phyloP scores from a whole-genome alignment of 1,140 invertebrate species.

The Apolygus lucorum region DNA sequence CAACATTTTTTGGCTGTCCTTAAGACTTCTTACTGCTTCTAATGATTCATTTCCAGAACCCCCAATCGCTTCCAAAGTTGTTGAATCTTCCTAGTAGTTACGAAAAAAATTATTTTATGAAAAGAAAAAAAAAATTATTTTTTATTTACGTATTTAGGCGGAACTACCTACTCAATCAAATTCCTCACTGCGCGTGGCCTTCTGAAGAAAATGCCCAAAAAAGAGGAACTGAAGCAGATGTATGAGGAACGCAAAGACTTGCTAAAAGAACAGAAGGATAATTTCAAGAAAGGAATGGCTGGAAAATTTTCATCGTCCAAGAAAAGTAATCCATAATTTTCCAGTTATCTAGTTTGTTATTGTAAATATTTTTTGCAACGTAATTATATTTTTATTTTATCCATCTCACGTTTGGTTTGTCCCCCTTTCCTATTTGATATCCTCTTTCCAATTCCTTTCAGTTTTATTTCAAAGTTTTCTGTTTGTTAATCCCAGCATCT shows the following conservation, averaged over 20 bases:
- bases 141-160: conserved; percentile 42
- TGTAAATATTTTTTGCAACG: not conserved
- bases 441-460: not conserved
- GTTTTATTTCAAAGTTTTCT: not conserved
- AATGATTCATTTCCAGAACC: too few relatives aligned
- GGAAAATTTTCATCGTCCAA: conserved; percentile 10
- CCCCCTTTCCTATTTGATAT: not conserved
- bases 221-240: conserved; percentile 51
- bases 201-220: conserved; percentile 56
- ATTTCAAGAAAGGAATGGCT: conserved; percentile 39
- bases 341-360: too few relatives aligned
- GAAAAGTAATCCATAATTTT: conserved; percentile 5
- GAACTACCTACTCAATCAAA: conserved; percentile 60
- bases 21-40: too few relatives aligned
- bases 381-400: not conserved
- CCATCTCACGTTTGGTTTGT: not conserved
- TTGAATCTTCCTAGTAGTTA: too few relatives aligned
- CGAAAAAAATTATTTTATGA: too few relatives aligned
- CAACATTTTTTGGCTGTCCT: too few relatives aligned
- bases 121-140: too few relatives aligned
- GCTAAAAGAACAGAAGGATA: conserved; percentile 41
- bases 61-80: too few relatives aligned
- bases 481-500: not conserved
- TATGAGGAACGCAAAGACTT: conserved; percentile 47
- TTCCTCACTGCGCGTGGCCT: conserved; percentile 55